Conservation (phyloP, 2,113 vertebrate species). For the Lepus timidus region DNA sequence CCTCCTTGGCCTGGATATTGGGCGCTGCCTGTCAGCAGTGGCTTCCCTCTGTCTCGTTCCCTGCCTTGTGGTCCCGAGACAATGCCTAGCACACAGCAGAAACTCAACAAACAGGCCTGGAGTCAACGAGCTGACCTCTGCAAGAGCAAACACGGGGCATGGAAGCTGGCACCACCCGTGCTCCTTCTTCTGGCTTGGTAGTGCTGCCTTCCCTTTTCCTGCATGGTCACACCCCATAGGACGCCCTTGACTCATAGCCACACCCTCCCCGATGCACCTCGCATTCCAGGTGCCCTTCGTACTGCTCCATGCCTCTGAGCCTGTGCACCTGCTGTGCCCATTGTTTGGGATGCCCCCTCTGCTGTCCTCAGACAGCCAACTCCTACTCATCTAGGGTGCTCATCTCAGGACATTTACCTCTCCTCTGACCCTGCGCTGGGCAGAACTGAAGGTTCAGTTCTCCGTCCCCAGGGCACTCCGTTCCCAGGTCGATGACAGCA, state of each 20-base stretch:
- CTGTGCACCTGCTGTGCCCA: background rate
- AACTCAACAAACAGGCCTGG: background rate
- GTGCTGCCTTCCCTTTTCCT: background rate
- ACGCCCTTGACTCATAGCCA: background rate
- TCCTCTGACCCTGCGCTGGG: background rate
- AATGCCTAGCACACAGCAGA: background rate
- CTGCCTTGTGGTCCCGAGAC: background rate
- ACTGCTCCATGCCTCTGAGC: background rate
- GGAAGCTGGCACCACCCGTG: background rate
- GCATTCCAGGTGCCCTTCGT: background rate
- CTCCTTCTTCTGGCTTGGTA: background rate
- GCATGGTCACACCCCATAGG: background rate
- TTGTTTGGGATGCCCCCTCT: background rate
- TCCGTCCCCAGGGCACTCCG: slow-evolving; percentile 16
- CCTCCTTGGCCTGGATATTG: background rate
- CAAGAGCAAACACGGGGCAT: background rate
- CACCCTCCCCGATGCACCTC: background rate
- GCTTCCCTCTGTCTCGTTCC: background rate
- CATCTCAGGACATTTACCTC: background rate
- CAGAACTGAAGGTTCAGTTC: slow-evolving; percentile 31
- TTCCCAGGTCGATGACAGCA: background rate
- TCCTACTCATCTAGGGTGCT: background rate
- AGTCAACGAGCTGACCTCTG: background rate
- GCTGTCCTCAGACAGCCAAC: background rate
- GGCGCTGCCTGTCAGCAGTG: background rate